Percentiles rank a stretch among this genome's conserved stretches.
phyloP scores from a whole-genome alignment of 1,140 invertebrate species.

The Samia ricini region DNA sequence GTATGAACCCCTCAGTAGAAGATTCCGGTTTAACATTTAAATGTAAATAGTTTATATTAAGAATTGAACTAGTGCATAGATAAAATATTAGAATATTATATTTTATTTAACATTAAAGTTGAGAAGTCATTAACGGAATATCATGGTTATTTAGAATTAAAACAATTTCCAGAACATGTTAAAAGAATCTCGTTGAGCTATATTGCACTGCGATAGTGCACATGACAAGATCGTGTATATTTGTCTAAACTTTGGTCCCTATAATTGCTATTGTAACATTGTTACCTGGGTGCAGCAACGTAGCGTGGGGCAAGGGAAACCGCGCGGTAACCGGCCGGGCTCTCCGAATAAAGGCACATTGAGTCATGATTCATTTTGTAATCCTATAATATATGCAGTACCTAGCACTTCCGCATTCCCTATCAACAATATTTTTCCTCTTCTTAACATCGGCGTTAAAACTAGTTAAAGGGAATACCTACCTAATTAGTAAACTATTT shows the following conservation, averaged over 20 bases:
- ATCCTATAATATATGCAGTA: slow-evolving; percentile 59
- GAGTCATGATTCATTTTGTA: slow-evolving; percentile 63
- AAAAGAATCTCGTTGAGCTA: slow-evolving; percentile 44
- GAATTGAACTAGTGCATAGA: background rate
- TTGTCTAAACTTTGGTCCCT: slow-evolving; percentile 76
- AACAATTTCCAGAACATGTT: slow-evolving; percentile 21
- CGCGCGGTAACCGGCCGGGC: slow-evolving; percentile 56
- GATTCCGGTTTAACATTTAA: background rate
- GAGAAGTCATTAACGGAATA: background rate
- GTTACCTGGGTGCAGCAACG: slow-evolving; percentile 39
- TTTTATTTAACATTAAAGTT: slow-evolving; percentile 4
- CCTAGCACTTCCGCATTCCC: slow-evolving; percentile 45
- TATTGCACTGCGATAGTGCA: slow-evolving; percentile 51
- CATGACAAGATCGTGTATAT: slow-evolving; percentile 66
- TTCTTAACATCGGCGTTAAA: slow-evolving; percentile 57
- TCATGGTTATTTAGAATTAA: background rate
- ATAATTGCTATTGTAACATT: slow-evolving; percentile 69
- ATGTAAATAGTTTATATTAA: background rate
- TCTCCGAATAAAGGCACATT: slow-evolving; percentile 75
- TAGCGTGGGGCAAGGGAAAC: slow-evolving; percentile 45
- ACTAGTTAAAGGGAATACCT: slow-evolving; percentile 70
- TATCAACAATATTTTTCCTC: slow-evolving; percentile 41
- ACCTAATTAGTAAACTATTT: slow-evolving; percentile 53
- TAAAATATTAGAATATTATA: background rate
- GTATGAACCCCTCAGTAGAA: slow-evolving; percentile 36